Evolutionary conservation across 2,797 vertebrate genomes (phyloP).

Genomic region (Megalops cyprinoides): DNA sequence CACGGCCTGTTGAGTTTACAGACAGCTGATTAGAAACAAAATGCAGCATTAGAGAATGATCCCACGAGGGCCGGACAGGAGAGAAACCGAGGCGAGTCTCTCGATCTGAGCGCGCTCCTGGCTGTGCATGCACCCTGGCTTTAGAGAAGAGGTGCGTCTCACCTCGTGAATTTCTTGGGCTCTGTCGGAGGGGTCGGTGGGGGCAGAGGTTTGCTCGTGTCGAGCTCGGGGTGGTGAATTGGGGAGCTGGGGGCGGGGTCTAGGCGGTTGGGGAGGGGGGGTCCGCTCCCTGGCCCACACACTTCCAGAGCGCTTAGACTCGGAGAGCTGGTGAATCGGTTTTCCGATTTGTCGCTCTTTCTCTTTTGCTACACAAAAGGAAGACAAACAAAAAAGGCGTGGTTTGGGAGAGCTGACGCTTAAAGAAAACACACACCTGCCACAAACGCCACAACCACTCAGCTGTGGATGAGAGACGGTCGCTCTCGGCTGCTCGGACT

Average conservation of each 20-base stretch:
- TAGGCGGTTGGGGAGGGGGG: constrained; percentile 84
- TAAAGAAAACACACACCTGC: constrained; percentile 45
- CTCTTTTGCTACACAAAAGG: constrained; percentile 96
- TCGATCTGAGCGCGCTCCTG: constrained; percentile 41
- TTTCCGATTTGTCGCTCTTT: constrained; percentile 96
- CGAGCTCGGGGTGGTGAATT: constrained; percentile 93
- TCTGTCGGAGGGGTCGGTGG: constrained; percentile 94
- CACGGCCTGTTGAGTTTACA: background rate
- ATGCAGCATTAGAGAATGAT: constrained; percentile 25
- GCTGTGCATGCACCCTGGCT: constrained; percentile 49
- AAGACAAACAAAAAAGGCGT: constrained; percentile 49
- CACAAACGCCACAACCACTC: constrained; percentile 54
- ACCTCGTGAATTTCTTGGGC: constrained; percentile 98
- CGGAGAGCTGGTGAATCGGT: constrained; percentile 96
- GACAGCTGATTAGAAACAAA: constrained; percentile 39
- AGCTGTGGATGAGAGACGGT: constrained; percentile 49
- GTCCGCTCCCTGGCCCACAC: constrained; percentile 84
- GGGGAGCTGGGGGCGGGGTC: constrained; percentile 97
- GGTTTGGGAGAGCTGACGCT: constrained; percentile 11
- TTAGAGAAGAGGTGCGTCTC: constrained; percentile 83
- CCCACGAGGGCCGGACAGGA: background rate
- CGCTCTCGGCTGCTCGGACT: constrained; percentile 52
- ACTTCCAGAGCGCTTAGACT: constrained; percentile 95
- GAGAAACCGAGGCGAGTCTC: constrained; percentile 26
- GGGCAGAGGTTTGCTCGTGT: constrained; percentile 96